Conservation (phyloP, 2,888 invertebrate genomes). For the Drosophila anomalipes region DNA sequence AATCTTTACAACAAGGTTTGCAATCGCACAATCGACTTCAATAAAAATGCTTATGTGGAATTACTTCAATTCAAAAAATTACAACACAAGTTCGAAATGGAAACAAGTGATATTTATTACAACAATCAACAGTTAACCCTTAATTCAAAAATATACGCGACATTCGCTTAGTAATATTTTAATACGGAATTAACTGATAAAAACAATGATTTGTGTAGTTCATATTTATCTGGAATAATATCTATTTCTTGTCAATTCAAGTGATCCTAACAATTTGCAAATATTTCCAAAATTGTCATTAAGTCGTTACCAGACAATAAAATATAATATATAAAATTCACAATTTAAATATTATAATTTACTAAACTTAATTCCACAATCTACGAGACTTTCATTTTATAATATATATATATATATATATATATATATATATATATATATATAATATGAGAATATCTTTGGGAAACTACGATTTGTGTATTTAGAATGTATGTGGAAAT, state of each 20-base stretch:
- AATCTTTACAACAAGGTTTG: conserved; percentile 87
- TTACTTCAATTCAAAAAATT: not conserved
- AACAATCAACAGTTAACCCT: not conserved
- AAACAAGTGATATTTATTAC: not conserved
- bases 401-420: too few relatives aligned
- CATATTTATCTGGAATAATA: not conserved
- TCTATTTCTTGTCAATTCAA: too few relatives aligned
- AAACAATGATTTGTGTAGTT: not conserved
- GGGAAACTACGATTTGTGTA: not conserved
- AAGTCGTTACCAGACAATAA: not conserved
- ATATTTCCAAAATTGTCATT: not conserved
- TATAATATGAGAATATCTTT: not conserved
- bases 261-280: not conserved
- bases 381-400: not conserved
- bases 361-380: not conserved
- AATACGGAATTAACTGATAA: not conserved
- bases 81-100: not conserved
- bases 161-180: not conserved
- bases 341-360: not conserved
- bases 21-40: not conserved
- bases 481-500: not conserved
- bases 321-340: not conserved
- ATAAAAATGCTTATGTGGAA: not conserved
- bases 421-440: too few relatives aligned
- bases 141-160: not conserved